Conservation (phyloP, 1,140 invertebrate genomes). For the Dreissena polymorpha region DNA sequence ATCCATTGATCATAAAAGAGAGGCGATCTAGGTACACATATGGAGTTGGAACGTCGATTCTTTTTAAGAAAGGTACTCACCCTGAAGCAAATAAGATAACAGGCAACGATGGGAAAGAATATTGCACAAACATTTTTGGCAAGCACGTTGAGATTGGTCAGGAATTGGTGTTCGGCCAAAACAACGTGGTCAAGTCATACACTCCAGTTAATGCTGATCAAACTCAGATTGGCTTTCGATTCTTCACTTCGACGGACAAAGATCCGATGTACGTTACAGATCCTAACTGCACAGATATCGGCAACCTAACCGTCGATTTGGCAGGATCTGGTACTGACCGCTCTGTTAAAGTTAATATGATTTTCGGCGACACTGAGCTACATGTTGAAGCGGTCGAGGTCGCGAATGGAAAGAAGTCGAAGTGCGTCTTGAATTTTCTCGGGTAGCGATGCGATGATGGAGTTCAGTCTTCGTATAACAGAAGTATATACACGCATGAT, state of each 20-base stretch:
- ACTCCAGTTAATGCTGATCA: slow-evolving; percentile 17
- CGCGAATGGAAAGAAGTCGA: slow-evolving; percentile 21
- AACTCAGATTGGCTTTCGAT: background rate
- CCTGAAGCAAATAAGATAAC: slow-evolving; percentile 8
- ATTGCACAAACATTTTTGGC: slow-evolving; percentile 42
- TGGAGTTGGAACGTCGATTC: slow-evolving; percentile 16
- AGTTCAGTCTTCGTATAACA: too few relatives aligned
- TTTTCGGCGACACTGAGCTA: too few relatives aligned
- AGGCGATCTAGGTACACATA: slow-evolving; percentile 46
- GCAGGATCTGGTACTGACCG: slow-evolving; percentile 25
- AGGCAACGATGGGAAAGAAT: slow-evolving; percentile 12
- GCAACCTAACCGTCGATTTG: slow-evolving; percentile 27
- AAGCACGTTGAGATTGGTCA: slow-evolving; percentile 32
- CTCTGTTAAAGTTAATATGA: slow-evolving; percentile 12
- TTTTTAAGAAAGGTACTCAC: slow-evolving; percentile 37
- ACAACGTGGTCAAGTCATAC: slow-evolving; percentile 13
- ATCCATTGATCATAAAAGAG: slow-evolving; percentile 37
- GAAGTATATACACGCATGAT: too few relatives aligned
- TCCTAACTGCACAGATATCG: slow-evolving; percentile 18
- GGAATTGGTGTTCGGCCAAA: slow-evolving; percentile 12
- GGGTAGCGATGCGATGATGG: too few relatives aligned
- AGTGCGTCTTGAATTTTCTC: background rate
- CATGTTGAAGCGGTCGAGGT: too few relatives aligned
- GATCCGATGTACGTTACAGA: slow-evolving; percentile 30
- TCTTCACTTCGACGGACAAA: slow-evolving; percentile 21